Base-by-base conservation (phyloP, 92 coral and sea anemone genomes). In the Muricea muricata region DNA sequence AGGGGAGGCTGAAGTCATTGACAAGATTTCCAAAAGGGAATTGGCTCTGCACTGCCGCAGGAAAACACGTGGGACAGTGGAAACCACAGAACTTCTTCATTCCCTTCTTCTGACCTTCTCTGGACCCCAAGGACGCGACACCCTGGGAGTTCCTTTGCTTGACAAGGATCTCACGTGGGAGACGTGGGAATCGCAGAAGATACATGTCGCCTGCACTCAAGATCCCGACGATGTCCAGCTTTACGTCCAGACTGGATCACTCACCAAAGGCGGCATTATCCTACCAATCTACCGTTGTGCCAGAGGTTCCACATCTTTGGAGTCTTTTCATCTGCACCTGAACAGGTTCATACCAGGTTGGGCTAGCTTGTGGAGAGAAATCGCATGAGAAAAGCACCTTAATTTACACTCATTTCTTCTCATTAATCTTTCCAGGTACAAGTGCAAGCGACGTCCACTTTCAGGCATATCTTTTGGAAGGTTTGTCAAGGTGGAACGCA, bases 391-490 rank as follows among this genome's bases (percentile, higher is more conserved):
- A 37, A 37, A 37, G 5, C 42, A 37, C 42, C 42, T 37, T 37
- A 50, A 7, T 30, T 4, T 50, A 52, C 17, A 29, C 6, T 29
- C 15, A 50, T 7, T 46, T 7, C 55, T 55, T 39, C 21, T 11
- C 48, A 56, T 7, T 55, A 11, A 77, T 56, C 50, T 65, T 46
- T 78, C 68, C 18, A 86, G 91, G 95, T 13, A 86, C 91, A 6
- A 81, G 86, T 56, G 93, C 91, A 10, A 91, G 86, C 72, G 89
- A 70, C 34, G 20, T 85, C 47, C 97, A 93, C 32, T 90, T 93
- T 65, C 97, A 93, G 75, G 97, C 93, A 0, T 93, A 90, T 54
- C 78, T 92, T 70, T 55, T 89, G 37, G 91, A 92, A 3, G 93
- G 93, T 30, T 46, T 89, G 15, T 0, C 28, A 7, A 54, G 85